Evolutionary conservation across 2,888 invertebrate species (phyloP).

Genomic region (Incurvaria masculella): DNA sequence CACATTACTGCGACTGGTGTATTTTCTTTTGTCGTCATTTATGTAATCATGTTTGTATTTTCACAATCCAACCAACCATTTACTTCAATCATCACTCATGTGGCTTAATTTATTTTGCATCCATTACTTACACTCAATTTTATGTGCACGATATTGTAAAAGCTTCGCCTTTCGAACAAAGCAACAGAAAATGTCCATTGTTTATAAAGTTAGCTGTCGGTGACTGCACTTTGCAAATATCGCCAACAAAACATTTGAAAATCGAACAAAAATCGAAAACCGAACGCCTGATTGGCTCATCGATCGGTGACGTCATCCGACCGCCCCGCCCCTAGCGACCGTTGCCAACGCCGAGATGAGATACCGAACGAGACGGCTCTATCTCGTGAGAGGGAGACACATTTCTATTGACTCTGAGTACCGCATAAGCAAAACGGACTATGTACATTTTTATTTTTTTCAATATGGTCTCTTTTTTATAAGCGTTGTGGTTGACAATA

Average conservation of each 20-base stretch:
- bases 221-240: neutral
- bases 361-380: slow-evolving; percentile 29
- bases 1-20: no score
- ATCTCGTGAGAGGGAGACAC: slow-evolving; percentile 33
- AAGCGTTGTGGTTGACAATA: slow-evolving; percentile 12
- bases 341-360: slow-evolving; percentile 52
- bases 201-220: neutral
- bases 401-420: slow-evolving; percentile 28
- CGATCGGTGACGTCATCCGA: slow-evolving; percentile 39
- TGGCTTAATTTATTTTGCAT: no score
- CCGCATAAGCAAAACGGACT: slow-evolving; percentile 16
- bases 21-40: no score
- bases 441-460: slow-evolving; percentile 9
- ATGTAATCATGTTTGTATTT: no score
- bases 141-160: no score
- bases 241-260: neutral
- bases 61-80: no score
- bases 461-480: slow-evolving; percentile 9
- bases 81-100: no score
- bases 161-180: no score
- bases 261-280: slow-evolving; percentile 26
- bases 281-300: slow-evolving; percentile 34
- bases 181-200: neutral
- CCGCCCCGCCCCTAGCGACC: slow-evolving; percentile 50
- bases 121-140: no score